Percentiles rank a stretch among this genome's conserved stretches.
phyloP scores from a whole-genome alignment of 2,797 vertebrate genomes.

The Nasua narica region DNA sequence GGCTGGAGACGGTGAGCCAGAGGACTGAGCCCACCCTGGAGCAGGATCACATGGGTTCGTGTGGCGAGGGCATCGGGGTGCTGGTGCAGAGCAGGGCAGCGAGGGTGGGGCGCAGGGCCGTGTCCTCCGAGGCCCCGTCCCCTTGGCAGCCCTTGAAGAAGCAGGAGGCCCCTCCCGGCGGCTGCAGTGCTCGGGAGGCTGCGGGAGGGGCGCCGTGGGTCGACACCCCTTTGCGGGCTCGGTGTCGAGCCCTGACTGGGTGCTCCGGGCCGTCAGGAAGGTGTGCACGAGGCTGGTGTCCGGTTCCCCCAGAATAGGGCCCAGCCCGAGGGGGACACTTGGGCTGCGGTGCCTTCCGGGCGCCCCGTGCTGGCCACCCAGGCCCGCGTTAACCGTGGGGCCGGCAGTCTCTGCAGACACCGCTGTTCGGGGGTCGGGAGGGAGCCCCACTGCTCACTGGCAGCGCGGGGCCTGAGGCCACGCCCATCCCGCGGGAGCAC shows the following conservation, averaged over 20 bases:
- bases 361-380: background rate
- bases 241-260: background rate
- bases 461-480: background rate
- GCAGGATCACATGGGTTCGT: background rate
- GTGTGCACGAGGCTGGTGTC: background rate
- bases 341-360: background rate
- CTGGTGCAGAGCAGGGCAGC: background rate
- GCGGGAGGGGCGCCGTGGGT: background rate
- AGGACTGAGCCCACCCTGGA: background rate
- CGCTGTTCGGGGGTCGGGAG: background rate
- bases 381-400: conserved; percentile 29
- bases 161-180: background rate
- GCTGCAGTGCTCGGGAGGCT: background rate
- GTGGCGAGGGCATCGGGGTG: too few species aligned
- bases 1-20: background rate
- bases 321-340: background rate
- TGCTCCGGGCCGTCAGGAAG: too few species aligned
- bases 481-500: background rate
- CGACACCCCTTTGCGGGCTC: background rate
- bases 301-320: background rate
- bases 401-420: background rate
- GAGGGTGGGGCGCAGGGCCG: background rate
- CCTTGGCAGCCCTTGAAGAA: background rate
- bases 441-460: background rate
- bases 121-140: background rate